These are phyloP conservation scores for Tragelaphus imberbis DNA, from an alignment of 2,113 vertebrate species.

Conservation along the genomic window DNA sequence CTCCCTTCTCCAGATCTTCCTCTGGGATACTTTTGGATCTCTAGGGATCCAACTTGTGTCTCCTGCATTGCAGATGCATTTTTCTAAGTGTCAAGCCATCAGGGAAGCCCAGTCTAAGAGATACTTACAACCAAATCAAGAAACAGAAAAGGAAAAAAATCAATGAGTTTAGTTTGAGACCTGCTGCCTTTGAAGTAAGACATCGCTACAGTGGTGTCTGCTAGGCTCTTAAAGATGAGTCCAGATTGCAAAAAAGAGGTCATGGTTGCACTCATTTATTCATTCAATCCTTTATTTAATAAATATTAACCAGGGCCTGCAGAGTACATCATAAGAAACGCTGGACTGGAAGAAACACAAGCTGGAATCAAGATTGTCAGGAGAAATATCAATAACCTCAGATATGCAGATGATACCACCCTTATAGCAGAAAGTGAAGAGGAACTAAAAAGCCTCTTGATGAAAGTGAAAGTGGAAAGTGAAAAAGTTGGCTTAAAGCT, in stretches of 20 bases:
- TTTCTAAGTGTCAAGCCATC: not conserved
- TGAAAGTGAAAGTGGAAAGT: too few species aligned
- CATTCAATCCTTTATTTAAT: not conserved
- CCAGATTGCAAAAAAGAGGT: not conserved
- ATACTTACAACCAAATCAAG: not conserved
- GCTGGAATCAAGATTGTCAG: too few species aligned
- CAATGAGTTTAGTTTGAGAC: not conserved
- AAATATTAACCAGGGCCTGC: not conserved
- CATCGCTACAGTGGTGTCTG: not conserved
- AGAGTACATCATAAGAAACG: too few species aligned
- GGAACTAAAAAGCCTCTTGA: too few species aligned
- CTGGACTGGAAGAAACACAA: too few species aligned
- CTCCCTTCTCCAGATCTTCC: not conserved
- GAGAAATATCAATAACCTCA: too few species aligned
- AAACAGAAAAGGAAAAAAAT: not conserved
- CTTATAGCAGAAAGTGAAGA: too few species aligned
- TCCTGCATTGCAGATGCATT: not conserved
- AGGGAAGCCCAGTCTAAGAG: not conserved
- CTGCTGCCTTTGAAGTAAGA: not conserved
- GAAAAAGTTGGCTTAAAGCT: too few species aligned
- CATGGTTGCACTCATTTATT: not conserved
- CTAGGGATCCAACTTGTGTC: not conserved
- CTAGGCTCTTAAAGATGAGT: not conserved
- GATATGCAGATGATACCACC: too few species aligned
- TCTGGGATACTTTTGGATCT: not conserved